phyloP scores from a whole-genome alignment of 1,140 invertebrate species.

The Drosophila cardini region DNA sequence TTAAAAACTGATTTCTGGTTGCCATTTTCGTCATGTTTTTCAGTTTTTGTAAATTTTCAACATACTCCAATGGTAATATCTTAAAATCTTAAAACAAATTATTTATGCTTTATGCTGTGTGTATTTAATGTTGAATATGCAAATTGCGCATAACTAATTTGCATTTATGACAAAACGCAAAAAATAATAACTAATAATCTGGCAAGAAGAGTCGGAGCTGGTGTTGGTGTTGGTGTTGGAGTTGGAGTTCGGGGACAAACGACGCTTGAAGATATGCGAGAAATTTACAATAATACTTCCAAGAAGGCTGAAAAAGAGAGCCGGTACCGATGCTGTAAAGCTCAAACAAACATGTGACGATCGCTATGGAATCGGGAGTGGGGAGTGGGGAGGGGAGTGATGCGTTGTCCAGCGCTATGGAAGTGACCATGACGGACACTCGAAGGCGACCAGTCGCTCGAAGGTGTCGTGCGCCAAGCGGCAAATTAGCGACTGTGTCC shows the following conservation, averaged over 20 bases:
- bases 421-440: constrained; percentile 75
- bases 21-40: too few species aligned
- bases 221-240: constrained; percentile 27
- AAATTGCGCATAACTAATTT: constrained; percentile 80
- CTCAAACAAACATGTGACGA: constrained; percentile 58
- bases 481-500: constrained; percentile 78
- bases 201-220: constrained; percentile 39
- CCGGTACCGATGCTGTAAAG: constrained; percentile 43
- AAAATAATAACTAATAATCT: constrained; percentile 82
- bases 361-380: neutral
- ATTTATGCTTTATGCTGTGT: constrained; percentile 36
- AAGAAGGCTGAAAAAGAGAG: constrained; percentile 69
- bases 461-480: constrained; percentile 78
- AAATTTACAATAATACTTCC: constrained; percentile 82
- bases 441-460: constrained; percentile 21
- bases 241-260: constrained; percentile 57
- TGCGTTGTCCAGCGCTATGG: constrained; percentile 60
- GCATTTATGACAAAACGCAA: constrained; percentile 71
- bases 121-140: constrained; percentile 79
- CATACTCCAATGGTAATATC: constrained; percentile 11
- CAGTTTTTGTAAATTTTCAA: neutral
- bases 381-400: constrained; percentile 7
- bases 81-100: constrained; percentile 25
- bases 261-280: constrained; percentile 74
- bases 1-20: too few species aligned